These are phyloP conservation scores for Drosophila emarginata DNA, from an alignment of 2,888 invertebrate species.

Conservation along the genomic window DNA sequence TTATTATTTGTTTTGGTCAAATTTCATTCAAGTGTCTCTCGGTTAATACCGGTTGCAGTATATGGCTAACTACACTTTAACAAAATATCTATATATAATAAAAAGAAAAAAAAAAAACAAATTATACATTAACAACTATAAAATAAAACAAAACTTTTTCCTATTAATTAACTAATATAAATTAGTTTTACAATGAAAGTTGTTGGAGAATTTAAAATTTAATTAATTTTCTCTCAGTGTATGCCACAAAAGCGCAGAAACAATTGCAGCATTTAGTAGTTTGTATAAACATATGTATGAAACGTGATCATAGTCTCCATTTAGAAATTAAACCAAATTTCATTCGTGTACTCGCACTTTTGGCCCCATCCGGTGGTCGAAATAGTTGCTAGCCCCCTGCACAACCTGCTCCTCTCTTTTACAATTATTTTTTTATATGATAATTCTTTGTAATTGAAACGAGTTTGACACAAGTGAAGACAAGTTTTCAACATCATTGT, in stretches of 20 bases:
- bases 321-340: slow-evolving; percentile 69
- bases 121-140: too few relatives aligned
- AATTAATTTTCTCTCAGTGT: slow-evolving; percentile 12
- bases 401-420: too few relatives aligned
- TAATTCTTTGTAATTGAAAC: slow-evolving; percentile 70
- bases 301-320: slow-evolving; percentile 66
- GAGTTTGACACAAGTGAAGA: slow-evolving; percentile 75
- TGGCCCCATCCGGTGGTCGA: slow-evolving; percentile 57
- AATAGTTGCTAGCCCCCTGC: neutral
- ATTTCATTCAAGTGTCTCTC: slow-evolving; percentile 37
- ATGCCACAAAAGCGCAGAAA: too few relatives aligned
- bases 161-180: too few relatives aligned
- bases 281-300: slow-evolving; percentile 32
- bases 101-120: neutral
- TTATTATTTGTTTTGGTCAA: slow-evolving; percentile 11
- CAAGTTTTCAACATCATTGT: slow-evolving; percentile 49
- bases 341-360: slow-evolving; percentile 48
- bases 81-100: slow-evolving; percentile 7
- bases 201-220: neutral
- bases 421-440: slow-evolving; percentile 37
- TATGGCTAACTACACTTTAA: slow-evolving; percentile 13
- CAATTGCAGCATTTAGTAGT: slow-evolving; percentile 37
- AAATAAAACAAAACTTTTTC: too few relatives aligned
- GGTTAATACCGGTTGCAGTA: slow-evolving; percentile 32
- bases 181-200: too few relatives aligned